Conservation (phyloP, 2,113 vertebrate genomes). For the Tragelaphus buxtoni region DNA sequence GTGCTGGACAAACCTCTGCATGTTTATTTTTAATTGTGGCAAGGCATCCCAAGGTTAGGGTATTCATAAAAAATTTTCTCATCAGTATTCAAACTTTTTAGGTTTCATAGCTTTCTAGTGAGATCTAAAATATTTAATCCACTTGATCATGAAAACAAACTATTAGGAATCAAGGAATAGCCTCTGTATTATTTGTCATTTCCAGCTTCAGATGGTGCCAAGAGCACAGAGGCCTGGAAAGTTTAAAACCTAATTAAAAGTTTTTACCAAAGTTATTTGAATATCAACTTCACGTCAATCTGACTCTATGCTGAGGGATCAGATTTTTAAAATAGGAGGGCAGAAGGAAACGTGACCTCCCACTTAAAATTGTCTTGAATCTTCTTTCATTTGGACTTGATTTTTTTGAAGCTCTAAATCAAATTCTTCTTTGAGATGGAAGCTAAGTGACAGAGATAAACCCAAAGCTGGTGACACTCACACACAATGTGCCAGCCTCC, state of each 20-base stretch:
- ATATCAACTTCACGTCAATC: constrained; percentile 24
- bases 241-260: constrained; percentile 54
- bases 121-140: constrained; percentile 60
- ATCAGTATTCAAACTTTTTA: constrained; percentile 48
- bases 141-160: constrained; percentile 66
- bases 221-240: constrained; percentile 2
- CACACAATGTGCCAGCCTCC: constrained; percentile 31
- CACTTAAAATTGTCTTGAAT: constrained; percentile 37
- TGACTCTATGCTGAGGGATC: neutral
- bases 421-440: constrained; percentile 57
- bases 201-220: constrained; percentile 26
- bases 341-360: neutral
- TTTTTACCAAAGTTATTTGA: constrained; percentile 53
- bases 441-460: constrained; percentile 57
- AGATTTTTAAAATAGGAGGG: constrained; percentile 37
- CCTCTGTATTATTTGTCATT: constrained; percentile 25
- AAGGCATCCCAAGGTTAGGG: constrained; percentile 50
- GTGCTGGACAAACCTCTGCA: neutral
- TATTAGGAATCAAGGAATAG: constrained; percentile 36
- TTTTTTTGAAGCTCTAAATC: constrained; percentile 55
- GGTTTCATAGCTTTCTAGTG: constrained; percentile 42
- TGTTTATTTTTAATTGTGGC: constrained; percentile 32
- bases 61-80: constrained; percentile 47
- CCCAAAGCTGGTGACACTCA: constrained; percentile 36
- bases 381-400: constrained; percentile 51